Base-by-base conservation (phyloP, 2,888 invertebrate genomes). In the Chymomyza fuscimana region DNA sequence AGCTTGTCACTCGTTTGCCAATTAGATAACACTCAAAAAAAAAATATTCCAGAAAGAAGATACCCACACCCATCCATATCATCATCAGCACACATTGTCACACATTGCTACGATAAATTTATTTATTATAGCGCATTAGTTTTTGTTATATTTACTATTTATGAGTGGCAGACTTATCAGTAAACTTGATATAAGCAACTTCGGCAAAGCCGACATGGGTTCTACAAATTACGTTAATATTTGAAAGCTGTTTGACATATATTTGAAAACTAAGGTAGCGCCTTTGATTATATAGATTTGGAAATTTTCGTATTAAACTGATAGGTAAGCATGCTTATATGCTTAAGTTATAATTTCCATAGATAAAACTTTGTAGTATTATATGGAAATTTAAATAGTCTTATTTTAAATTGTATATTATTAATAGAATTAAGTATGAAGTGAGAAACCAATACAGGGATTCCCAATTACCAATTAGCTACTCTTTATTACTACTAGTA, bases 61-160 rank as follows among this genome's bases (percentile, higher is more conserved):
- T 46, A 46, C 40, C 40, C 40, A 46, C 40, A 46, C 40, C 40
- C 40, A 46, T 46, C 40, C 40, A 46, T 46, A 46, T 46, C 40
- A 46, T 36, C 36, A 36, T 36, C 36, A 36, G 36, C 36, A 36
- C 36, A 36, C 36, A 36, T 46, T 46, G 10, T 46, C 40, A 46
- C 72, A 80, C 77, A 85, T 86, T 82, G 81, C 72, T 73, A 78
- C 73, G 78, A 86, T 82, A 74, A 80, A 72, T 72, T 76, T 65
- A 77, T 82, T 80, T 82, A 86, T 86, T 82, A 71, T 77, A 51
- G 12, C 4, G 67, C 63, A 82, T 79, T 83, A 86, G 68, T 60
- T 67, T 52, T 70, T 65, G 46, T 72, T 54, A 54, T 54, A 19
- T 19, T 69, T 58, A 58, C 29, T 58, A 58, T 58, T 58, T 54